Evolutionary conservation across 1,140 invertebrate species (phyloP), one percentile per base, ranked within the genome.

Genomic region (Phenacoccus solenopsis): DNA sequence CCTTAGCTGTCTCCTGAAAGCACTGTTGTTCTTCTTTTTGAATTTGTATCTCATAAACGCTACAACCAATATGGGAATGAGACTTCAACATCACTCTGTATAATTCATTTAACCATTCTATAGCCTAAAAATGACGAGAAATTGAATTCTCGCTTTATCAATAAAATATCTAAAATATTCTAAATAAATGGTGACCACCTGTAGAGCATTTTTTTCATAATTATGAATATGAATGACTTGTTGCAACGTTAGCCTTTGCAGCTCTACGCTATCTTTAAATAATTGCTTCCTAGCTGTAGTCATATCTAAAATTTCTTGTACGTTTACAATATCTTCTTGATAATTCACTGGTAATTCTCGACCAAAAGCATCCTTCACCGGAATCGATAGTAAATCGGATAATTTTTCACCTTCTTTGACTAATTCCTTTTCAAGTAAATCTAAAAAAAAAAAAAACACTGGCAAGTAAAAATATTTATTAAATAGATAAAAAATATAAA

Each of bases 401-500:
- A 92, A 78, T 75, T 87, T 89, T 77, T 91, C 88, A 16, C 89
- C 89, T 79, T 90, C 88, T 73, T 85, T 84, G n/a, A 86, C 80
- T 70, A 90, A 81, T 76, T 89, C 85, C 67, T 81, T 80, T 77
- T 87, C 87, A 64, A 88, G 80, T 28, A 79, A 78, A 75, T 85
- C 88, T 86, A 76, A 71, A 75, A 74, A 79, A 1, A 5, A 56
- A 57, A 35, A 22, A 10, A 64, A 71, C 24, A 35, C 28, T 49
- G 21, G 38, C 30, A 49, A 1, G 12, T 16, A 27, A 10, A 32
- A 20, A 13, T 4, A 30, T 20, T 38, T 57, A 49, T 16, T 56
- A 49, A 12, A 49, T 16, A 35, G 1, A 57, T 56, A 24, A 16
- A 56, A 49, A 56, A 9, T 5, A 49, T 9, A 4, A 69, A 20